Base-by-base conservation (phyloP, 2,888 invertebrate species). In the Elysia crispata region DNA sequence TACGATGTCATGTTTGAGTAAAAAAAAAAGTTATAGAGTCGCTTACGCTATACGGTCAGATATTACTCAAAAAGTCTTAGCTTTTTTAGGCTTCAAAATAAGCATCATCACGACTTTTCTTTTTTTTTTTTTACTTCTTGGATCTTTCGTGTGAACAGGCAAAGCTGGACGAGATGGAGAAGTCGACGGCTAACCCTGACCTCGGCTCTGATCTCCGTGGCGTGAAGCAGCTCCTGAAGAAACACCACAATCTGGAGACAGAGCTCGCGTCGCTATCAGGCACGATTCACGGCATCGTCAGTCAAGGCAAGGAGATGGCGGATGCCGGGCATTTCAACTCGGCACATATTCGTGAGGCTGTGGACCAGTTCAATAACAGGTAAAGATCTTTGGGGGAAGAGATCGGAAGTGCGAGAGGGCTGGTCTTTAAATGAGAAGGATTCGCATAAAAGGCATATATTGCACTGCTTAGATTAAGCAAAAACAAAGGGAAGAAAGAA, bases 291-390 rank as follows among this genome's bases (percentile, higher is more conserved):
- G 95, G 95, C 79, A 94, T 98, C 20, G 95, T 95, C 0, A 94
- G 94, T 0, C 95, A 95, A 72, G 91, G 98, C 13, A 95, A 96
- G 84, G 96, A 97, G 92, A 95, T 99, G 95, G 96, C 96, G 0
- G 95, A 97, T 49, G 96, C 96, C 81, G 98, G 97, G 0, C 98
- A 99, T 93, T 99, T 98, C 93, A 98, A 98, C 93, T 96, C 97
- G 1, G 95, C 94, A 0, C 95, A 96, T 85, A 98, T 99, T 84
- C 94, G 95, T 87, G 94, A 95, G 82, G 95, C 96, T 85, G 96
- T 96, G 77, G 94, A 95, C 82, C 94, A 94, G 33, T 95, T 97
- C 87, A 95, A 95, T 90, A 94, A 94, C 81, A 94, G 94, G 94
- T 94, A n/a, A n/a, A n/a, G n/a, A n/a, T n/a, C n/a, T n/a, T n/a